Percentiles rank a stretch among this genome's conserved stretches.
Conservation (phyloP, 2,888 invertebrate genomes). For the Rhingia rostrata region DNA sequence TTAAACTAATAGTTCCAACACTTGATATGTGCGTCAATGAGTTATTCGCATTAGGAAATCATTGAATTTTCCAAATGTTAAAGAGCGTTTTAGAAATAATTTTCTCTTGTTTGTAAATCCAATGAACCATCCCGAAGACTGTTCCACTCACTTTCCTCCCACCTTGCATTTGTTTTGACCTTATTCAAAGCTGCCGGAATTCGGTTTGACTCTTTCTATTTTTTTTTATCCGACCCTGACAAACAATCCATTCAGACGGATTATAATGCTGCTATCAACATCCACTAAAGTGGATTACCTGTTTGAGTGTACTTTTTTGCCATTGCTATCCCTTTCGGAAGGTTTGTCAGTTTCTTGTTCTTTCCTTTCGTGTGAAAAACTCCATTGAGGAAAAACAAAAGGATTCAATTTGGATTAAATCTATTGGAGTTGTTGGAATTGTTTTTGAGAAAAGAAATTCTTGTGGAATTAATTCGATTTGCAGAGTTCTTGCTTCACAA, state of each 20-base stretch:
- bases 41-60: no score
- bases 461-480: constrained; percentile 51
- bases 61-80: no score
- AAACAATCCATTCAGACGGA: constrained; percentile 67
- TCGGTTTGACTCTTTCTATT: constrained; percentile 7
- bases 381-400: constrained; percentile 17
- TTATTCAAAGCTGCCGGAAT: constrained; percentile 7
- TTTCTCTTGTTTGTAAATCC: constrained; percentile 4
- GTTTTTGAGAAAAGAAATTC: constrained; percentile 22
- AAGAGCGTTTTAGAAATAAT: no score
- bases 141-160: constrained; percentile 42
- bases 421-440: constrained; percentile 39
- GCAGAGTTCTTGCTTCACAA: not conserved
- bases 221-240: constrained; percentile 31
- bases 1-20: no score
- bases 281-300: constrained; percentile 67
- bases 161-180: constrained; percentile 7
- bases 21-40: no score
- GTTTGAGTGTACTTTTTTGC: constrained; percentile 51
- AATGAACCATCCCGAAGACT: constrained; percentile 58
- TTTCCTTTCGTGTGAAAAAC: constrained; percentile 1
- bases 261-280: constrained; percentile 65
- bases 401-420: constrained; percentile 53
- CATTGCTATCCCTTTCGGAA: not conserved
- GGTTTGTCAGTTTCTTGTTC: not conserved